Evolutionary conservation across 2,113 vertebrate species (phyloP).

Genomic region (Oreochromis aureus): DNA sequence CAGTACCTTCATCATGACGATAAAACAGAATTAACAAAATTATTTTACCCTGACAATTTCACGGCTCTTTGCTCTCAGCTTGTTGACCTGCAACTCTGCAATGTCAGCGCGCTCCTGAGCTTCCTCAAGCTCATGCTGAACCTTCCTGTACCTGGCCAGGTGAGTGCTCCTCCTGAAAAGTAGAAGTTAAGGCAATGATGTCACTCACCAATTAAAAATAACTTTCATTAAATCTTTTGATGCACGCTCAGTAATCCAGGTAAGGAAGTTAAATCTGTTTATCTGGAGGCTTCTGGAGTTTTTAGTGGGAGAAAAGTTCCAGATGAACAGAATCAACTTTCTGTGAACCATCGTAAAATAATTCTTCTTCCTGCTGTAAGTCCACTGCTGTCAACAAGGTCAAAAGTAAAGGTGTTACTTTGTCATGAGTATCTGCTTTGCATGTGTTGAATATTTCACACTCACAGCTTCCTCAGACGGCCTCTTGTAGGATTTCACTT

Average conservation of each 20-base stretch:
- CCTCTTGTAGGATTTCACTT: slow-evolving; percentile 76
- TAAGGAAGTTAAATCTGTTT: background rate
- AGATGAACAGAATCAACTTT: background rate
- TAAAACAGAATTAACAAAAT: background rate
- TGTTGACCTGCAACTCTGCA: slow-evolving; percentile 78
- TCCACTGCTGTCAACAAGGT: background rate
- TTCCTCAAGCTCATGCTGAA: slow-evolving; percentile 79
- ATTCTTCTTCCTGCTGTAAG: background rate
- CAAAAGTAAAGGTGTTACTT: background rate
- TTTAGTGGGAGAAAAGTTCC: background rate
- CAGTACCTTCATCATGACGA: background rate
- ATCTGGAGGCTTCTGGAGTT: background rate
- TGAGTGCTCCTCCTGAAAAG: slow-evolving; percentile 61
- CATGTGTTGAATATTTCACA: slow-evolving; percentile 30
- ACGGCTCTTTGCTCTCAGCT: slow-evolving; percentile 58
- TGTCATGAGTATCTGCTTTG: background rate
- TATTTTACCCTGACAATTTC: slow-evolving; percentile 36
- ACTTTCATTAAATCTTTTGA: background rate
- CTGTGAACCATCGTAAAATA: background rate
- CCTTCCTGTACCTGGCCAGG: slow-evolving; percentile 71
- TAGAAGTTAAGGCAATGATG: background rate
- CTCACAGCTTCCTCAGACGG: slow-evolving; percentile 72
- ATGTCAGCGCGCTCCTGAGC: slow-evolving; percentile 78
- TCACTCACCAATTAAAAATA: background rate
- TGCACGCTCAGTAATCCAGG: background rate